These are phyloP conservation scores for Pundamilia nyererei DNA, from an alignment of 2,113 vertebrate genomes.

Conservation along the genomic window DNA sequence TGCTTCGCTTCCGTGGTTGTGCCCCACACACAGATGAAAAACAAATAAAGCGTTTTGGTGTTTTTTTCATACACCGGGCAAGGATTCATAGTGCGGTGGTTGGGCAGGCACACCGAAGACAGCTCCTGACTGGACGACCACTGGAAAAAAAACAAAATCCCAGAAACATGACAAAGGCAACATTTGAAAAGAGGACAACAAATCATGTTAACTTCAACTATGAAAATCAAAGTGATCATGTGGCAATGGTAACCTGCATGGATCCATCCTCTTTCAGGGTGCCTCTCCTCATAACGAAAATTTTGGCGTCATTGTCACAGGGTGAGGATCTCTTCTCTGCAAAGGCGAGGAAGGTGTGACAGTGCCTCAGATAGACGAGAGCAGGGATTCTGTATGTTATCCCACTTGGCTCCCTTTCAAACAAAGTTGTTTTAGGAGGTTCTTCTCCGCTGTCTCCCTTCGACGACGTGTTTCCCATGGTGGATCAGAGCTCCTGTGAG, in stretches of 20 bases:
- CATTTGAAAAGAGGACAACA: background rate
- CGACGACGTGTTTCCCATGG: conserved; percentile 58
- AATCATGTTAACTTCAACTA: background rate
- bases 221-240: background rate
- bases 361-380: conserved; percentile 75
- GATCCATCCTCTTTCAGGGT: conserved; percentile 35
- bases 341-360: conserved; percentile 80
- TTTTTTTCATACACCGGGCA: conserved; percentile 74
- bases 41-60: conserved; percentile 75
- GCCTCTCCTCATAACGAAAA: conserved; percentile 83
- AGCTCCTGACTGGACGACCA: conserved; percentile 69
- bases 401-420: conserved; percentile 65
- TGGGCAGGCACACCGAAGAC: conserved; percentile 44
- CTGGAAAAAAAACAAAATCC: conserved; percentile 15
- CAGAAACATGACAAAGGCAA: background rate
- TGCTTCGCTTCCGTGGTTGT: conserved; percentile 76
- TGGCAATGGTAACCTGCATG: conserved; percentile 70
- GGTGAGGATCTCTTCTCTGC: conserved; percentile 80
- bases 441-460: conserved; percentile 39
- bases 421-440: conserved; percentile 72
- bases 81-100: conserved; percentile 76
- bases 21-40: conserved; percentile 81
- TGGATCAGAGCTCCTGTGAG: conserved; percentile 34
- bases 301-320: conserved; percentile 75
- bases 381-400: conserved; percentile 87